Evolutionary conservation across 2,797 vertebrate genomes (phyloP).

Genomic region (Propithecus deckenii): DNA sequence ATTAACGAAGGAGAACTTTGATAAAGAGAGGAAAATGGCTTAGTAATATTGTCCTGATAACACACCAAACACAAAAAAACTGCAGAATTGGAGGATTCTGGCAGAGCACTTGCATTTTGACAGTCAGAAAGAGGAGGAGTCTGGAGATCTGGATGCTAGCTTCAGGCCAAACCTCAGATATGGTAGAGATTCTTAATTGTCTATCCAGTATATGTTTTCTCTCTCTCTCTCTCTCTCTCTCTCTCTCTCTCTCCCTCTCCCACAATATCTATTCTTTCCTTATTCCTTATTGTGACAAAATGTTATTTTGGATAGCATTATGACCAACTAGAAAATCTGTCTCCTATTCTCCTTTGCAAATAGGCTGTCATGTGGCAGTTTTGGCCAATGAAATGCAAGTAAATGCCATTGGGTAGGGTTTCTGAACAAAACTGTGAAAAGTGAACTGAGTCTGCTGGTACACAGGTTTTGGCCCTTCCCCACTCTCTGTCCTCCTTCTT

Average conservation of each 20-base stretch:
- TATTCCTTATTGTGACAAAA: background rate
- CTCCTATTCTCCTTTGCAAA: background rate
- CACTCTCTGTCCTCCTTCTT: background rate
- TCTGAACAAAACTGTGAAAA: background rate
- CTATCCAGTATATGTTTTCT: background rate
- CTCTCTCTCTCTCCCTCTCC: background rate
- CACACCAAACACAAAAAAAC: background rate
- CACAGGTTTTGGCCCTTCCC: background rate
- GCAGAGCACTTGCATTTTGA: background rate
- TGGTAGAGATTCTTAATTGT: background rate
- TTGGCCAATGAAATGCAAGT: background rate
- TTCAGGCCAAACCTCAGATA: background rate
- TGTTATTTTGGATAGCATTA: background rate
- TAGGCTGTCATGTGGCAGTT: background rate
- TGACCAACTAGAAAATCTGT: background rate
- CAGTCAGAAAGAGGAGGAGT: background rate
- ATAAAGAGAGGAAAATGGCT: background rate
- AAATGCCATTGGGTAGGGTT: background rate
- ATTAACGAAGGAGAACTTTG: background rate
- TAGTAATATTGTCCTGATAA: background rate
- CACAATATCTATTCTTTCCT: background rate
- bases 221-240: background rate
- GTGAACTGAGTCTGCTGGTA: background rate
- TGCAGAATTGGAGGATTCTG: background rate
- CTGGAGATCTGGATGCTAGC: background rate